A percentile compares a stretch with the other conserved stretches of the same genome.
Evolutionary conservation across 2,797 vertebrate species (phyloP).

Genomic region (Garrulus glandarius): DNA sequence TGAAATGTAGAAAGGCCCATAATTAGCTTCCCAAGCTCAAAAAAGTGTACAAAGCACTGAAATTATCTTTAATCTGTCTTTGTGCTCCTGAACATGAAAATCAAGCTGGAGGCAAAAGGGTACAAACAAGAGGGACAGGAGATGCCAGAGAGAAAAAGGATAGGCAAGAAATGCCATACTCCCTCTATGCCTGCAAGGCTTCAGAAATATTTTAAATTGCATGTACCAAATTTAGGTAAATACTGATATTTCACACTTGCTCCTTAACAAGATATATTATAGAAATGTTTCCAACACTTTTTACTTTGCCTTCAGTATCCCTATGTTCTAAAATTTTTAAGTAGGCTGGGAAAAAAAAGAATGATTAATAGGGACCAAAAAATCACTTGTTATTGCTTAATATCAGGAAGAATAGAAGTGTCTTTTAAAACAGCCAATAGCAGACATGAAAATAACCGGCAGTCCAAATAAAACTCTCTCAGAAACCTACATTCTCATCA

Average conservation of each 20-base stretch:
- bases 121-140: neutral
- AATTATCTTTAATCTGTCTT: neutral
- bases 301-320: neutral
- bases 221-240: neutral
- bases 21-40: neutral
- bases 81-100: neutral
- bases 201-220: neutral
- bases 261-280: neutral
- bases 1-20: neutral
- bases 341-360: neutral
- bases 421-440: neutral
- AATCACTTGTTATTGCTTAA: neutral
- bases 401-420: neutral
- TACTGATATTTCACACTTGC: neutral
- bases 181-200: neutral
- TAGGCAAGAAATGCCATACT: neutral
- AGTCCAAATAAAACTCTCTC: neutral
- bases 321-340: neutral
- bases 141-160: neutral
- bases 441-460: neutral
- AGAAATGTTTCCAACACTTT: neutral
- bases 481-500: neutral
- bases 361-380: neutral
- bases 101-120: neutral
- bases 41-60: neutral